Conservation (phyloP, 2,797 vertebrate genomes). For the Eremophila alpestris region DNA sequence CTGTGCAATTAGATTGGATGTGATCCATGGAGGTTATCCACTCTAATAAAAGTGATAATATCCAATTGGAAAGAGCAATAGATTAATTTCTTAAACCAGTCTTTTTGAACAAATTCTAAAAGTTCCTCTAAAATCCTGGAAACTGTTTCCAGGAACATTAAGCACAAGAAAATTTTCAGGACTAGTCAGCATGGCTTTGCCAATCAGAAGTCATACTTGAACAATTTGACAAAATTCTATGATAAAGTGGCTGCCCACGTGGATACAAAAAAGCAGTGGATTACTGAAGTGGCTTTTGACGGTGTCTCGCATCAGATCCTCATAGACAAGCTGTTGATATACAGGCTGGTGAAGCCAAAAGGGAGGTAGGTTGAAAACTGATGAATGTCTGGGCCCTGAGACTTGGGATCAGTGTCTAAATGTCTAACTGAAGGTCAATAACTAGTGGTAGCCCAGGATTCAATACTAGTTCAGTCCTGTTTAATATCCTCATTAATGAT, state of each 20-base stretch:
- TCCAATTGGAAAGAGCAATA: not conserved
- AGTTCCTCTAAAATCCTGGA: not conserved
- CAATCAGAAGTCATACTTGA: not conserved
- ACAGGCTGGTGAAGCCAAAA: not conserved
- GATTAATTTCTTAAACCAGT: not conserved
- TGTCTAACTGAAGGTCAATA: not conserved
- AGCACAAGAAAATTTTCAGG: not conserved
- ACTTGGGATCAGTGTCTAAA: not conserved
- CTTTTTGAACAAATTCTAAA: not conserved
- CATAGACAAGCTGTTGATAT: not conserved
- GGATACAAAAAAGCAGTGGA: not conserved
- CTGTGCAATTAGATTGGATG: not conserved
- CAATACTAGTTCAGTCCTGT: not conserved
- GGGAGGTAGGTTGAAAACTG: not conserved
- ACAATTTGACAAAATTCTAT: not conserved
- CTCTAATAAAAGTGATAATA: not conserved
- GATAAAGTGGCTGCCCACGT: not conserved
- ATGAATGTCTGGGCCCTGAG: not conserved
- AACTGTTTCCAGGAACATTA: not conserved
- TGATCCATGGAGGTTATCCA: not conserved
- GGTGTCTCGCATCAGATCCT: not conserved
- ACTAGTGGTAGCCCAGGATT: accelerated
- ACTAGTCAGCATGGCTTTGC: not conserved
- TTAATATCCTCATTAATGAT: not conserved
- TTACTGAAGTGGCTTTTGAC: not conserved